Evolutionary conservation across 2,797 vertebrate genomes (phyloP).

Genomic region (Lophotriccus pileatus): DNA sequence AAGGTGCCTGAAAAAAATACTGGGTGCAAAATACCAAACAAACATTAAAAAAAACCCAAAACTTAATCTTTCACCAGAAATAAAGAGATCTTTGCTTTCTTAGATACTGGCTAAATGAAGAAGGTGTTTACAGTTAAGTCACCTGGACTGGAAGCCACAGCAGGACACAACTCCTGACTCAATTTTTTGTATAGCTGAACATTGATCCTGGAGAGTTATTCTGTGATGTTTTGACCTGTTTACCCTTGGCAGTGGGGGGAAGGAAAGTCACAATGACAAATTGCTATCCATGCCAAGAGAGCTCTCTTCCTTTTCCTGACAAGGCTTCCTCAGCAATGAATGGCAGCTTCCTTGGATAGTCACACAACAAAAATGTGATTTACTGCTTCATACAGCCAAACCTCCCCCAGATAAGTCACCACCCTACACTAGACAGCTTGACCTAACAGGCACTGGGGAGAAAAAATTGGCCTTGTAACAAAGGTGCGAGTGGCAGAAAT

Average conservation of each 20-base stretch:
- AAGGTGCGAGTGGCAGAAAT: background rate
- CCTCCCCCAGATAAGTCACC: conserved; percentile 21
- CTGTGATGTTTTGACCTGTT: conserved; percentile 64
- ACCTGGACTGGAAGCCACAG: conserved; percentile 44
- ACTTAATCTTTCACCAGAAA: background rate
- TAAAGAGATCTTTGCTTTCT: background rate
- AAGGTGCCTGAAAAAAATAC: background rate
- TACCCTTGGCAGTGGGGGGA: conserved; percentile 66
- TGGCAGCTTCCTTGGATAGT: conserved; percentile 74
- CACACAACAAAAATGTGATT: conserved; percentile 66
- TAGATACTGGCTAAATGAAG: background rate
- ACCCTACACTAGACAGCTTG: background rate
- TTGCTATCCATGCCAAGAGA: conserved; percentile 68
- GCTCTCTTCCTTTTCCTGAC: conserved; percentile 78
- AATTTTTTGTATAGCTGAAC: conserved; percentile 38
- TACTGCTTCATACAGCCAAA: conserved; percentile 36
- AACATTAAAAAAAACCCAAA: background rate
- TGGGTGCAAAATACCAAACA: background rate
- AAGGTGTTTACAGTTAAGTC: conserved; percentile 25
- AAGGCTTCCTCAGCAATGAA: conserved; percentile 75
- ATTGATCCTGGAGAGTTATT: conserved; percentile 54
- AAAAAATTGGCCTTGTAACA: background rate
- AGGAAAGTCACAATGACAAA: conserved; percentile 76
- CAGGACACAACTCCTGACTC: conserved; percentile 49
- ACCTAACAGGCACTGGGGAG: background rate